Conservation (phyloP, 23 tunicate genomes). For the Halocynthia aurantium region DNA sequence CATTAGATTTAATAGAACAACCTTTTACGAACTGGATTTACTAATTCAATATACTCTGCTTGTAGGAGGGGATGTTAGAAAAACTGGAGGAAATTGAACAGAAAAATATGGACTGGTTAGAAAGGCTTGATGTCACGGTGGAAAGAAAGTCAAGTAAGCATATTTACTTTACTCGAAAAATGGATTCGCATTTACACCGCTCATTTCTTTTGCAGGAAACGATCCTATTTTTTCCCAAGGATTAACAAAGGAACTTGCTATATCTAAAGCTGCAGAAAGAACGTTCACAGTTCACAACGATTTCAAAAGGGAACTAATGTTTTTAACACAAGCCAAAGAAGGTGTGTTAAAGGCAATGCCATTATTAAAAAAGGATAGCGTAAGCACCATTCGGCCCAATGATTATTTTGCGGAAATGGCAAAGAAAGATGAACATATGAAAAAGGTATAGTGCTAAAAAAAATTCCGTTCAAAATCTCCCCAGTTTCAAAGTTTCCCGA, state of each 20-base stretch:
- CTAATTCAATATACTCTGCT: background rate
- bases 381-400: conserved; percentile 46
- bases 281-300: conserved; percentile 72
- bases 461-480: background rate
- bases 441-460: conserved; percentile 41
- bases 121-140: conserved; percentile 86
- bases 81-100: conserved; percentile 72
- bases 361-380: conserved; percentile 40
- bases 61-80: conserved; percentile 57
- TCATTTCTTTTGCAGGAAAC: background rate
- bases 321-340: conserved; percentile 81
- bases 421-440: conserved; percentile 99
- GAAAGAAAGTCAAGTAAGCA: conserved; percentile 10
- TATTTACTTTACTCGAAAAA: background rate
- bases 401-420: conserved; percentile 99
- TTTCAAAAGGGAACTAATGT: conserved; percentile 78
- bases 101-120: conserved; percentile 73
- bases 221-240: background rate
- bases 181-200: background rate
- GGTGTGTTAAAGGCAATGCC: conserved; percentile 39
- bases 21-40: too few relatives aligned
- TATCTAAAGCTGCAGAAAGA: background rate
- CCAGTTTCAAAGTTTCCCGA: background rate
- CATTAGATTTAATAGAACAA: background rate
- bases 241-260: background rate